Conservation (phyloP, 2,888 invertebrate genomes). For the Drepana falcataria region DNA sequence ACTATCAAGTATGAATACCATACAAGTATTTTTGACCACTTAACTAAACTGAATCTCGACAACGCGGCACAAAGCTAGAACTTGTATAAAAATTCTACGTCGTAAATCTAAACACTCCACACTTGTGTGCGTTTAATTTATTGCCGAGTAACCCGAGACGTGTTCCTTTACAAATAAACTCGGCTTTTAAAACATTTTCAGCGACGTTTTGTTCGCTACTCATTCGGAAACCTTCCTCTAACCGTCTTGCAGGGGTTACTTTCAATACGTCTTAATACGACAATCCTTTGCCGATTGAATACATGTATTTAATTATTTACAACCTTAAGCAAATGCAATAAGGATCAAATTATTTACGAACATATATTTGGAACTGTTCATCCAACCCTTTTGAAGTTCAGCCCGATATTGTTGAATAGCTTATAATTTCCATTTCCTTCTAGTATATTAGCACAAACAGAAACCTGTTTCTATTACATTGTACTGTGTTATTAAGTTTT, state of each 20-base stretch:
- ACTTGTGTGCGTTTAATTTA: slow-evolving; percentile 62
- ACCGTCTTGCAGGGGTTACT: neutral
- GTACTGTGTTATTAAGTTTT: slow-evolving; percentile 26
- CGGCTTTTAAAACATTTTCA: slow-evolving; percentile 48
- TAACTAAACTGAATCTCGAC: slow-evolving; percentile 34
- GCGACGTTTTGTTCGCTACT: slow-evolving; percentile 45
- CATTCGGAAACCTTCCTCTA: slow-evolving; percentile 30
- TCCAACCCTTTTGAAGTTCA: slow-evolving; percentile 7
- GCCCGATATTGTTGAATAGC: slow-evolving; percentile 39
- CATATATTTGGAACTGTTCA: neutral
- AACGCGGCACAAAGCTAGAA: neutral
- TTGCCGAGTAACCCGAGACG: slow-evolving; percentile 59
- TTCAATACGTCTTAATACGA: neutral
- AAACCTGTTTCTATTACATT: slow-evolving; percentile 40
- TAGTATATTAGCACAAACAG: slow-evolving; percentile 28
- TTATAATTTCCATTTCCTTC: slow-evolving; percentile 39
- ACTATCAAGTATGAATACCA: no score
- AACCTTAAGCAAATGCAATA: neutral
- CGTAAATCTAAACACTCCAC: slow-evolving; percentile 3
- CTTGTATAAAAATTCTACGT: neutral
- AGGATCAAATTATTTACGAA: neutral
- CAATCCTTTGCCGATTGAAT: neutral
- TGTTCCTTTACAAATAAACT: slow-evolving; percentile 58
- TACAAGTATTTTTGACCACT: slow-evolving; percentile 15
- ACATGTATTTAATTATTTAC: neutral